A percentile compares a stretch with the other conserved stretches of the same genome.
Evolutionary conservation across 2,797 vertebrate genomes (phyloP).

Genomic region (Limosa lapponica): DNA sequence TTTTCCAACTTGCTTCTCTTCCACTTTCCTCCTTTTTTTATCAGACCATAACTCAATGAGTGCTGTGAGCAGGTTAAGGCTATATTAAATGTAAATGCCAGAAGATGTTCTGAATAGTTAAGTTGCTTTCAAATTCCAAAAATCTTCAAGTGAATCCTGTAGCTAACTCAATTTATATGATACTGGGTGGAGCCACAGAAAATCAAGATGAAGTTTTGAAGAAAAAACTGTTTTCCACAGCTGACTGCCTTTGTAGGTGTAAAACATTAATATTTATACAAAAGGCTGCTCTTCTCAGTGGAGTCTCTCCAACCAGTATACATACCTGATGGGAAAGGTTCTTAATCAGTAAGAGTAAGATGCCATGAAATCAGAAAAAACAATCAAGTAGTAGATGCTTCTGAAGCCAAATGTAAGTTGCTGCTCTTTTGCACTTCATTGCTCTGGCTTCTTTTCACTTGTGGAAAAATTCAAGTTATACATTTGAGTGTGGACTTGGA

Average conservation of each 20-base stretch:
- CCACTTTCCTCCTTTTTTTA: background rate
- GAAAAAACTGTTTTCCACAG: slow-evolving; percentile 45
- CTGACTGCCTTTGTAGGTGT: slow-evolving; percentile 17
- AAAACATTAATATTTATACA: slow-evolving; percentile 61
- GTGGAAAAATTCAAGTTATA: background rate
- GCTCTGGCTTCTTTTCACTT: background rate
- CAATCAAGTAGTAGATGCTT: background rate
- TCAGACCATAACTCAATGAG: background rate
- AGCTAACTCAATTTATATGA: slow-evolving; percentile 19
- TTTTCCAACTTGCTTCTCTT: background rate
- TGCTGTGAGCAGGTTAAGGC: background rate
- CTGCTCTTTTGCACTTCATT: background rate
- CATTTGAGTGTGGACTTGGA: background rate
- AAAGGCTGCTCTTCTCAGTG: slow-evolving; percentile 24
- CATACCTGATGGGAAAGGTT: background rate
- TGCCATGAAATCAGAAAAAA: background rate
- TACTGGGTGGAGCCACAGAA: slow-evolving; percentile 26
- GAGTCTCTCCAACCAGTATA: background rate
- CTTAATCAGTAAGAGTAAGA: background rate
- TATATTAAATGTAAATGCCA: background rate
- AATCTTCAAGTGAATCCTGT: background rate
- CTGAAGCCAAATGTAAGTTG: background rate
- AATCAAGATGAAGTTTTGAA: slow-evolving; percentile 54
- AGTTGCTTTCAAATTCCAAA: background rate
- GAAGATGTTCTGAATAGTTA: background rate